Base-by-base conservation (phyloP, 2,113 vertebrate genomes). In the Ictalurus punctatus region DNA sequence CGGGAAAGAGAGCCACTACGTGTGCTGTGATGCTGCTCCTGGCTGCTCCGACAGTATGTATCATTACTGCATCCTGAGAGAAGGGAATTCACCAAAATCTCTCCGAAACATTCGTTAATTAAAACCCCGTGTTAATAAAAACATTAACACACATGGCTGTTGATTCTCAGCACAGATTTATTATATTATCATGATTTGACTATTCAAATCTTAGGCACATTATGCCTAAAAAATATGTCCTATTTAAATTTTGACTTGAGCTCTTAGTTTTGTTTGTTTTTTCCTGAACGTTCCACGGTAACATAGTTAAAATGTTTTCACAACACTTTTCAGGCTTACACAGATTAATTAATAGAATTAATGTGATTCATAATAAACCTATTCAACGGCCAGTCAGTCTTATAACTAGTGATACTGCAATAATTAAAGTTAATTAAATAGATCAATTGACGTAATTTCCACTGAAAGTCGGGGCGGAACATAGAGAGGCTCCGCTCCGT, bases 1-100 rank as follows among this genome's bases (percentile, higher is more conserved):
- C 94, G 0, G 96, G 94, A 0, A 97, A 96, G 93, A 95, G 98
- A 85, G 98, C 97, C 92, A 97, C 96, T 92, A 99, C 98, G 0
- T 99, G 98, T 94, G 97, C 96, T 0, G 82, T 96, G 87, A 99
- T 99, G 98, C 93, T 99, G 83, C 95, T 98, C 5, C 1, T 97
- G 1, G 97, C 98, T 0, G 98, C 98, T 90, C 98, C 98, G 1
- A 96, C 97, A 92, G 98, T 99, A 88, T 65, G 97, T 95, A 58
- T 27, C 34, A 37, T 30, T 54, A 74, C 52, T 56, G 30, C 71
- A 54, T 84, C 44, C 37, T 82, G 10, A 14, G 0, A 44, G 59
- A 67, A 23, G 7, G 25, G 10, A 10, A 54, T 34, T 76, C 48
- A 48, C 73, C 19, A n/a, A 86, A 17, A 27, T 19, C 48, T 82